These are phyloP conservation scores for Oryzias melastigma DNA, from an alignment of 2,113 vertebrate species.

Conservation along the genomic window DNA sequence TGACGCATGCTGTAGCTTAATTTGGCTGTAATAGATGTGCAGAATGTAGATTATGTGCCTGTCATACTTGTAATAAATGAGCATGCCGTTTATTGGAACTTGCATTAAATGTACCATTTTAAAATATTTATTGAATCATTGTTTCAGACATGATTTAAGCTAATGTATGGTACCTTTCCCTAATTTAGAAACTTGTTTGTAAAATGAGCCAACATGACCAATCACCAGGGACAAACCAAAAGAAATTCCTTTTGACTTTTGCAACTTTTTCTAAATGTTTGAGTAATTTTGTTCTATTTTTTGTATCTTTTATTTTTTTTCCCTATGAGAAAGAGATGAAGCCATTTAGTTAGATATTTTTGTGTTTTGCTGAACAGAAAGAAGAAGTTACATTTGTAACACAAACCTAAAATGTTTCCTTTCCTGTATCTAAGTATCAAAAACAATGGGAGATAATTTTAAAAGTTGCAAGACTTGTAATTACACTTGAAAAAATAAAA, in stretches of 20 bases:
- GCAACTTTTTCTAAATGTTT: not conserved
- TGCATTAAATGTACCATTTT: conserved; percentile 6
- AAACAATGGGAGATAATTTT: no score
- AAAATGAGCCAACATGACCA: not conserved
- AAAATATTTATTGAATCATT: conserved; percentile 15
- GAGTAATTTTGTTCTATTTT: not conserved
- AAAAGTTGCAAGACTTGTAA: no score
- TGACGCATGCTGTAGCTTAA: conserved; percentile 24
- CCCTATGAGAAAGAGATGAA: not conserved
- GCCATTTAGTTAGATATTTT: no score
- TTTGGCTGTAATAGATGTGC: not conserved
- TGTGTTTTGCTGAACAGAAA: no score
- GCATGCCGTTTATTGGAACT: not conserved
- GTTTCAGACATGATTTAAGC: not conserved
- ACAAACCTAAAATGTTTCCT: no score
- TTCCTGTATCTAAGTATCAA: no score
- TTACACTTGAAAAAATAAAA: no score
- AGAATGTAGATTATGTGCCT: not conserved
- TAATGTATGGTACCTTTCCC: not conserved
- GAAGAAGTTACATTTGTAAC: no score
- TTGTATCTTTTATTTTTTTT: not conserved
- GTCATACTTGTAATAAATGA: conserved; percentile 6
- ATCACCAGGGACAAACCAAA: no score
- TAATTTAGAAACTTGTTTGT: not conserved
- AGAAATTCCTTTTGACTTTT: no score